Evolutionary conservation across 1,140 invertebrate species (phyloP).

Genomic region (Drosophila lacertosa): DNA sequence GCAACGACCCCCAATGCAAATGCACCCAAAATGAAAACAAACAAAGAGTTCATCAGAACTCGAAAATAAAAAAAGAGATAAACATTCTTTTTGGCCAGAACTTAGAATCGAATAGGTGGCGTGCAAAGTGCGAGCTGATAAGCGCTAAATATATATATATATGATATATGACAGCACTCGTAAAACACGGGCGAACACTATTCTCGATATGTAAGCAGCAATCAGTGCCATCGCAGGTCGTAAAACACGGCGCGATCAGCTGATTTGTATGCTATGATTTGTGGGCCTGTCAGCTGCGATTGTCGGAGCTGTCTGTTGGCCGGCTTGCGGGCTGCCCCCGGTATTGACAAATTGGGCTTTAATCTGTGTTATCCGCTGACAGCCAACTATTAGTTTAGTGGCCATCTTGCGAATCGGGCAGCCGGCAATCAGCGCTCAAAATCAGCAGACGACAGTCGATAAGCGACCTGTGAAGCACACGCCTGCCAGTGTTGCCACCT

Average conservation of each 20-base stretch:
- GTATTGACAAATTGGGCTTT: slow-evolving; percentile 13
- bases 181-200: neutral
- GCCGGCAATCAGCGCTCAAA: neutral
- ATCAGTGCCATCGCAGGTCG: slow-evolving; percentile 6
- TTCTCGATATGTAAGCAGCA: slow-evolving; percentile 1
- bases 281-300: neutral
- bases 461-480: slow-evolving; percentile 1
- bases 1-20: neutral
- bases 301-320: neutral
- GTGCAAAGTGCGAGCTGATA: slow-evolving; percentile 28
- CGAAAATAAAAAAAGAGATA: neutral
- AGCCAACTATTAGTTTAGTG: slow-evolving; percentile 20
- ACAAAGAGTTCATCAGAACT: neutral
- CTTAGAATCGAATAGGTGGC: neutral
- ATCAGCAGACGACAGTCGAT: slow-evolving; percentile 3
- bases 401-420: slow-evolving; percentile 10
- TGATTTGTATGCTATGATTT: slow-evolving; percentile 44
- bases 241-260: slow-evolving; percentile 27
- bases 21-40: neutral
- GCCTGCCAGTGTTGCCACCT: neutral
- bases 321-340: neutral
- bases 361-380: slow-evolving; percentile 10
- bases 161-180: no score
- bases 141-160: slow-evolving; percentile 1
- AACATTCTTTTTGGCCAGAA: slow-evolving; percentile 4